Conservation (phyloP, 2,113 vertebrate species). For the Piaya cayana region DNA sequence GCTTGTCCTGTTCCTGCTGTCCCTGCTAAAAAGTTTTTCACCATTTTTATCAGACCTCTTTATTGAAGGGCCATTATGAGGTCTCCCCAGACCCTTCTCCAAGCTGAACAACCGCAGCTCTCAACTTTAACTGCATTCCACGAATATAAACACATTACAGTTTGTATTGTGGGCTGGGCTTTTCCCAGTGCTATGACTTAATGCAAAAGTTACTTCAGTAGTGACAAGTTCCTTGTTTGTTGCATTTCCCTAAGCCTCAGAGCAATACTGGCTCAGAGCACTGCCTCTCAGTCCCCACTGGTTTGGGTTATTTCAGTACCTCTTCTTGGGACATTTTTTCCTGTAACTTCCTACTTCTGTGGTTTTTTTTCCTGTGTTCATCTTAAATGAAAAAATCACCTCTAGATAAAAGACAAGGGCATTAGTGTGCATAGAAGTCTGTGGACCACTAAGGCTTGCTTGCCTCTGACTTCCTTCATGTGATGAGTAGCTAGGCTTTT, state of each 20-base stretch:
- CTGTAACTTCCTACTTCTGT: neutral
- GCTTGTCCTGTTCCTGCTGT: too few species aligned
- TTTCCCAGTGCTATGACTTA: neutral
- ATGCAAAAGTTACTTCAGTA: neutral
- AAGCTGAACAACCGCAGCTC: too few species aligned
- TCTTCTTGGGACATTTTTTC: neutral
- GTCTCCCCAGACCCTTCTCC: too few species aligned
- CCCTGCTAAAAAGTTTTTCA: too few species aligned
- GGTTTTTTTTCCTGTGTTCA: neutral
- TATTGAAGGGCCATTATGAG: too few species aligned
- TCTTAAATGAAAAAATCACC: neutral
- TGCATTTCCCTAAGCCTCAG: neutral
- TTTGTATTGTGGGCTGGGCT: neutral
- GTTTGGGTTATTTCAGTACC: fast-evolving
- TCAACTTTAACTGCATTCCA: too few species aligned
- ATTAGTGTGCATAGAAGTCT: neutral
- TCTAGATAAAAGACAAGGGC: neutral
- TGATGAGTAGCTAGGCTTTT: neutral
- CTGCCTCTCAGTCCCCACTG: neutral
- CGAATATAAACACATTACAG: too few species aligned
- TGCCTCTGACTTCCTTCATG: neutral
- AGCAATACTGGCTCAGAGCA: neutral
- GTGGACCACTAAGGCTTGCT: neutral
- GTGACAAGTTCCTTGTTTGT: neutral
- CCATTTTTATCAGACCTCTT: too few species aligned